Percentiles rank a stretch among this genome's conserved stretches.
Evolutionary conservation across 2,888 invertebrate species (phyloP).

Genomic region (Eurytoma adleriae): DNA sequence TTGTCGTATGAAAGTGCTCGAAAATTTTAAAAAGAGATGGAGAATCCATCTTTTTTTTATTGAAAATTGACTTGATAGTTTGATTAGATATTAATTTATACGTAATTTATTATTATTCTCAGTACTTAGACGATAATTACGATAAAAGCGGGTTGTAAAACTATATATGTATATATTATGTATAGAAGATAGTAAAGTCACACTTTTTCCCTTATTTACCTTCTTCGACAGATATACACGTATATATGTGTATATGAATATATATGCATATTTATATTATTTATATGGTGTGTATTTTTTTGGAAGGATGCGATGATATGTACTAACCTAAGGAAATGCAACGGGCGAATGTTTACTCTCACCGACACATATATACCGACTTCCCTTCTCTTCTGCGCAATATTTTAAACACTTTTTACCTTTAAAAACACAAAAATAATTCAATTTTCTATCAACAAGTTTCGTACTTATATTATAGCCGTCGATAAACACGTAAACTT

Average conservation of each 20-base stretch:
- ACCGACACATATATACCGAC: too few relatives aligned
- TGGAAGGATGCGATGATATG: constrained; percentile 72
- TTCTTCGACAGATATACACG: constrained; percentile 37
- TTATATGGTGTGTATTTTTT: constrained; percentile 39
- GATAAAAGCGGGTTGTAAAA: constrained; percentile 55
- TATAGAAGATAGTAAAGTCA: constrained; percentile 48
- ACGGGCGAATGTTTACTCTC: constrained; percentile 23
- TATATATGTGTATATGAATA: constrained; percentile 31
- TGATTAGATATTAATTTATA: constrained; percentile 44
- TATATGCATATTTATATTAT: constrained; percentile 30
- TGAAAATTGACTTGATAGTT: constrained; percentile 58
- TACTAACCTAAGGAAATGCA: constrained; percentile 66
- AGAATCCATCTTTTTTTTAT: constrained; percentile 44
- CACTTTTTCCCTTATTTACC: constrained; percentile 46
- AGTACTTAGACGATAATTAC: constrained; percentile 46
- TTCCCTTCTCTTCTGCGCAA: not conserved
- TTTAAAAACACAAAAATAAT: constrained; percentile 2
- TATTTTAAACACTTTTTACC: not conserved
- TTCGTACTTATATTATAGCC: not conserved
- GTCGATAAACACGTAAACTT: not conserved
- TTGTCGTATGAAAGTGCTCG: constrained; percentile 22
- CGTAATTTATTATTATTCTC: constrained; percentile 38
- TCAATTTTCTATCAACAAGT: not conserved
- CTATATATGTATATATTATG: constrained; percentile 36
- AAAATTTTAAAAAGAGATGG: constrained; percentile 37